Evolutionary conservation across 2,888 invertebrate genomes (phyloP).

Genomic region (Molanna angustata): DNA sequence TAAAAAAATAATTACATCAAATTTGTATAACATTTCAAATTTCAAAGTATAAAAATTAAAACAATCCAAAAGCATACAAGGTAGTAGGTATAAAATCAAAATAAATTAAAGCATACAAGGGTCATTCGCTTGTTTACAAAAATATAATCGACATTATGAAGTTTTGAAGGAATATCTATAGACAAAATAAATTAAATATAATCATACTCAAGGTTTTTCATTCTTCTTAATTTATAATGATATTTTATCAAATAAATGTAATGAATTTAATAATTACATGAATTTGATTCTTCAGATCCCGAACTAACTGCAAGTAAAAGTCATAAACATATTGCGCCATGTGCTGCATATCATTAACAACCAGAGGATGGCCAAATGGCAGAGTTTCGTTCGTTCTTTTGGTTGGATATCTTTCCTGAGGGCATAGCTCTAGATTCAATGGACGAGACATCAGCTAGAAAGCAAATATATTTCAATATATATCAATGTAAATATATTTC

Average conservation of each 20-base stretch:
- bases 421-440: slow-evolving; percentile 72
- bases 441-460: slow-evolving; percentile 78
- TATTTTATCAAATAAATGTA: neutral
- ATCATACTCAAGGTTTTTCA: too few relatives aligned
- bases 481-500: neutral
- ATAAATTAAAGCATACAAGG: too few relatives aligned
- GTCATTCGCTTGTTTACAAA: too few relatives aligned
- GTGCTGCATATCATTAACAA: slow-evolving; percentile 84
- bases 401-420: slow-evolving; percentile 78
- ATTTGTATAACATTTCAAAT: too few relatives aligned
- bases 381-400: slow-evolving; percentile 52
- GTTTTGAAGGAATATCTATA: too few relatives aligned
- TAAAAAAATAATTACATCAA: too few relatives aligned
- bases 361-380: slow-evolving; percentile 52
- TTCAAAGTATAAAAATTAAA: too few relatives aligned
- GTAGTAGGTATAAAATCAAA: too few relatives aligned
- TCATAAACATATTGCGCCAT: slow-evolving; percentile 95
- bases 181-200: too few relatives aligned
- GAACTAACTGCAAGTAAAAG: slow-evolving; percentile 78
- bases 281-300: slow-evolving; percentile 56
- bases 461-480: slow-evolving; percentile 20
- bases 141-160: too few relatives aligned
- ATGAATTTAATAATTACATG: slow-evolving; percentile 38
- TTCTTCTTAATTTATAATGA: too few relatives aligned
- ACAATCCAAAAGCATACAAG: too few relatives aligned